A percentile compares a stretch with the other conserved stretches of the same genome.
Evolutionary conservation across 2,888 invertebrate species (phyloP).

Genomic region (Ormyrus nitidulus): DNA sequence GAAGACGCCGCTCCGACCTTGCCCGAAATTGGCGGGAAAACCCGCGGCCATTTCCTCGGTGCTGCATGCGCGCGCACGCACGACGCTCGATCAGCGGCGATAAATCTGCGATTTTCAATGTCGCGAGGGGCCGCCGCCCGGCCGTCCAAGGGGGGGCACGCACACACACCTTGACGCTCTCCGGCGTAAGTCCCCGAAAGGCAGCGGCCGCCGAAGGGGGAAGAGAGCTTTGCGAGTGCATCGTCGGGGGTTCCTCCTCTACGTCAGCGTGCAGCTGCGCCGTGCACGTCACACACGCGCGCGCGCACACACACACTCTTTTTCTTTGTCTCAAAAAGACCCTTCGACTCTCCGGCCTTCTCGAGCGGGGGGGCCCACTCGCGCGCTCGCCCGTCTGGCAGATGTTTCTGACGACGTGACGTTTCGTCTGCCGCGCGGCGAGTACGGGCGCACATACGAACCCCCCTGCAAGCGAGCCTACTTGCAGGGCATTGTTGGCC

Average conservation of each 20-base stretch:
- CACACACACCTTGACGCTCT: not conserved
- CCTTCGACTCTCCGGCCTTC: conserved; percentile 63
- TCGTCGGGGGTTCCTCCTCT: conserved; percentile 55
- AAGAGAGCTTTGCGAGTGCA: not conserved
- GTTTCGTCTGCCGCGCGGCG: conserved; percentile 27
- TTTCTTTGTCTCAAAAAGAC: conserved; percentile 75
- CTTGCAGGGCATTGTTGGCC: not conserved
- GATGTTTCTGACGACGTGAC: conserved; percentile 51
- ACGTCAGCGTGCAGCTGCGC: conserved; percentile 73
- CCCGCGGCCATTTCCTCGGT: not conserved
- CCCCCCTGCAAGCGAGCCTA: not conserved
- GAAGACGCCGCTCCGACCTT: conserved; percentile 8
- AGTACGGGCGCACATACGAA: not conserved
- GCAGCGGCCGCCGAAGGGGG: not conserved
- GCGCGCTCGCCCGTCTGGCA: conserved; percentile 42
- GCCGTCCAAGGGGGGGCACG: not conserved
- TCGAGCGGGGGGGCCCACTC: conserved; percentile 54
- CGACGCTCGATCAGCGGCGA: conserved; percentile 58
- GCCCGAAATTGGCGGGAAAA: not conserved
- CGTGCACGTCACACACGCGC: conserved; percentile 62
- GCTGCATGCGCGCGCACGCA: conserved; percentile 37
- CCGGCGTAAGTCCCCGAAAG: conserved; percentile 14
- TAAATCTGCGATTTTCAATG: conserved; percentile 64
- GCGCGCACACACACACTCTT: conserved; percentile 57
- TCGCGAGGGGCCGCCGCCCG: conserved; percentile 45